Base-by-base conservation (phyloP, 1,140 invertebrate species). In the Chironomus striatipennis region DNA sequence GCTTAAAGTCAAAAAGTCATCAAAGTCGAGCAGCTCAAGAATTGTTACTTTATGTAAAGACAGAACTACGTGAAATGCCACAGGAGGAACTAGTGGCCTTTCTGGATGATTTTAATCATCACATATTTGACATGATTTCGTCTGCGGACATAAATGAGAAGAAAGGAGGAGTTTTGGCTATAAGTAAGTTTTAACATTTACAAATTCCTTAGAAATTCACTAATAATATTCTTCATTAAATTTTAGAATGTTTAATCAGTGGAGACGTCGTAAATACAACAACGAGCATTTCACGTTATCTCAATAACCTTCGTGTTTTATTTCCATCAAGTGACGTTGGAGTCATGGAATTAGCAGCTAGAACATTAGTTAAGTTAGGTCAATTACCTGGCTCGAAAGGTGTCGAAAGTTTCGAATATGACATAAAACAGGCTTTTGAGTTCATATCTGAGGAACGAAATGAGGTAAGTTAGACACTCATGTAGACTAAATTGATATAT, bases 71-170 rank as follows among this genome's bases (percentile, higher is more conserved):
- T 12, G 96, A 98, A 83, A 91, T 94, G 47, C 91, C 94, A n/a
- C 87, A 91, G 72, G 96, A 98, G 79, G 94, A 97, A 79, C 88
- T 97, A 74, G 91, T 90, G 18, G 84, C 88, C 34, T 98, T 98
- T 80, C 90, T 98, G 82, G 96, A 98, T 81, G 93, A 96, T 75
- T 97, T 98, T 79, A 97, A 97, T 81, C 92, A 96, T 82, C 92
- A 97, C 78, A 97, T 98, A 76, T 95, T 95, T 83, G 93, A 96
- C 81, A 96, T 98, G 95, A 94, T 98, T 1, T 95, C 93, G 5
- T 93, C 93, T 76, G 89, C 90, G 34, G 96, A 98, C 83, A 88
- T 93, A 17, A 94, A 95, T 84, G 96, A 98, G 80, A 96, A 95
- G 79, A 98, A 98, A 83, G 96, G 96, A 72, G 96, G 94, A 73